phyloP scores from a whole-genome alignment of 2,888 invertebrate genomes.

The Leptinotarsa rubiginosa region DNA sequence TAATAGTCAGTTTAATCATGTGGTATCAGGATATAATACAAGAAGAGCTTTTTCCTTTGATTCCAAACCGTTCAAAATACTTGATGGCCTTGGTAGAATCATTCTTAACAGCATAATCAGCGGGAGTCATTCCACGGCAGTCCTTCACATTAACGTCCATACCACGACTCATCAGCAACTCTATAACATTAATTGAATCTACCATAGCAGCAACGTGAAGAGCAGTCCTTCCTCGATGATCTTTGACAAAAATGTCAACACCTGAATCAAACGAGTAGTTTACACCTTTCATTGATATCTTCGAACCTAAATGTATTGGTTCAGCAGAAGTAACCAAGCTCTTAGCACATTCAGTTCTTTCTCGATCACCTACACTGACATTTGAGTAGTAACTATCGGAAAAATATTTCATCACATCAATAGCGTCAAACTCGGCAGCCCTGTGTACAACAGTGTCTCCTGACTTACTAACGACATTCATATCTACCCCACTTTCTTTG shows the following conservation, averaged over 20 bases:
- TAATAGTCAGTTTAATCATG: too few species aligned
- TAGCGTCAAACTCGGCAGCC: neutral
- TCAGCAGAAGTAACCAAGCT: too few species aligned
- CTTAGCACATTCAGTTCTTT: too few species aligned
- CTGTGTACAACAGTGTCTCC: neutral
- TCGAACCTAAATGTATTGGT: too few species aligned
- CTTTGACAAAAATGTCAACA: neutral
- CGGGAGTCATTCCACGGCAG: neutral
- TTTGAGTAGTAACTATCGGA: neutral
- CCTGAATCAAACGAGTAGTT: neutral
- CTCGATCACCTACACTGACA: neutral
- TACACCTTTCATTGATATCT: too few species aligned
- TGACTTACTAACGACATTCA: neutral
- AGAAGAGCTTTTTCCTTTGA: too few species aligned
- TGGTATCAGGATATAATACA: too few species aligned
- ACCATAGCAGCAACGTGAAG: constrained; percentile 17
- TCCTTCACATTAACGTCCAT: neutral
- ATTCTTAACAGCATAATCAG: neutral
- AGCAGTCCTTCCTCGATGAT: neutral
- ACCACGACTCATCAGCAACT: neutral
- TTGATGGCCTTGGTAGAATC: neutral
- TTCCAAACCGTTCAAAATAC: neutral
- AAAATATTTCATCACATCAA: constrained; percentile 9
- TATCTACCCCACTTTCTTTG: neutral
- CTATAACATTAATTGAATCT: neutral